Evolutionary conservation across 2,888 invertebrate genomes (phyloP), one percentile per base, ranked within the genome.

Genomic region (Synanthedon myopaeformis): DNA sequence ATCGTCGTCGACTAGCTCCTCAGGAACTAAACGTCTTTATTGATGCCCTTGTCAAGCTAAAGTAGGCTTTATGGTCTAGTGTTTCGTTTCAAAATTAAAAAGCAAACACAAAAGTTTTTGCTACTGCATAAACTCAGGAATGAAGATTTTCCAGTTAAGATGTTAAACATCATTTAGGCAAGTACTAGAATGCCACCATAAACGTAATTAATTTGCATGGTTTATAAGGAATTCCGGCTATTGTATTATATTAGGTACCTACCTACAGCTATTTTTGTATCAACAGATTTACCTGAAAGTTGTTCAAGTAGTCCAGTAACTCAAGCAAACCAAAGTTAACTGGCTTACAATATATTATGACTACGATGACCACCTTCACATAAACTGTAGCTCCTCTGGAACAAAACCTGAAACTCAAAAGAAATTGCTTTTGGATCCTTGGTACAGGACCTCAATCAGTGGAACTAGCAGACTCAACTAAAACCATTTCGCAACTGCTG

Each of bases 361-460:
- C 72, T 89, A 92, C 53, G 93, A 93, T 14, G 95, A 95, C 68
- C 83, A 89, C 51, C 92, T 94, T 41, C 86, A 90, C 59, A 91
- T 94, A 59, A 95, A 95, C 82, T 96, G 96, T 81, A 93, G 94
- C 6, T 93, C 95, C 23, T 89, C 91, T 12, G 90, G 92, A 54
- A 94, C 95, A 41, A 91, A 93, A 61, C 96, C 95, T 2, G 92
- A 92, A 17, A 93, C 94, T 52, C 90, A 92, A 67, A 89, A 96
- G 57, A 91, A 91, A 66, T 96, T 95, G 95, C 91, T 91, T 49
- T 69, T 71, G 4, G 88, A 90, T 1, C 90, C 90, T 0, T 89
- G 88, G 81, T 71, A 82, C 56, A 79, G 81, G 54, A 76, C 83
- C 52, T 23, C 19, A 23, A 23, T 77, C 86, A 4, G 81, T 83